phyloP scores from a whole-genome alignment of 2,888 invertebrate species.

The Trachelus tabidus region DNA sequence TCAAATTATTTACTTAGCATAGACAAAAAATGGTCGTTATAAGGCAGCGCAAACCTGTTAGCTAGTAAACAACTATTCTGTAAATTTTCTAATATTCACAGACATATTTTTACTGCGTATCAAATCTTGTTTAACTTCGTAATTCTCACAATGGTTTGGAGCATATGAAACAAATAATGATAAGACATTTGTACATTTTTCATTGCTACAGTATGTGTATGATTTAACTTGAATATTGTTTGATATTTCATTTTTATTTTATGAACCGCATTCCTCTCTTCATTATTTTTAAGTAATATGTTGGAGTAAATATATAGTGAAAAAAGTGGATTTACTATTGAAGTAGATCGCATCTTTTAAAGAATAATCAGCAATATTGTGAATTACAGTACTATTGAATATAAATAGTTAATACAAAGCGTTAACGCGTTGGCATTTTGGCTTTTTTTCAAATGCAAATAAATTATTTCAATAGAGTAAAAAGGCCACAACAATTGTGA shows the following conservation, averaged over 20 bases:
- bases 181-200: conserved; percentile 20
- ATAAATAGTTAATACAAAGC: not conserved
- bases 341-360: not conserved
- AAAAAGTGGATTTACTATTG: not conserved
- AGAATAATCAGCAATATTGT: not conserved
- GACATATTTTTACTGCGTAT: not conserved
- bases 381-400: not conserved
- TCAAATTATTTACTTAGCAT: not conserved
- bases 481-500: not conserved
- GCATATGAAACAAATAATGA: not conserved
- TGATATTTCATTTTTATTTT: conserved; percentile 16
- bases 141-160: not conserved
- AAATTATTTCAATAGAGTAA: not conserved
- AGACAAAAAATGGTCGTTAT: not conserved
- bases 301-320: not conserved
- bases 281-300: not conserved
- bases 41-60: not conserved
- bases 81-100: not conserved
- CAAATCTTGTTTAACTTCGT: not conserved
- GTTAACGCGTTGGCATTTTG: not conserved
- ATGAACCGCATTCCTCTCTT: not conserved
- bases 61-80: not conserved
- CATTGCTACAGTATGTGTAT: conserved; percentile 14
- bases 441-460: not conserved
- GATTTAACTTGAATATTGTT: conserved; percentile 16